Base-by-base conservation (phyloP, 2,113 vertebrate genomes). In the Alectura lathami region DNA sequence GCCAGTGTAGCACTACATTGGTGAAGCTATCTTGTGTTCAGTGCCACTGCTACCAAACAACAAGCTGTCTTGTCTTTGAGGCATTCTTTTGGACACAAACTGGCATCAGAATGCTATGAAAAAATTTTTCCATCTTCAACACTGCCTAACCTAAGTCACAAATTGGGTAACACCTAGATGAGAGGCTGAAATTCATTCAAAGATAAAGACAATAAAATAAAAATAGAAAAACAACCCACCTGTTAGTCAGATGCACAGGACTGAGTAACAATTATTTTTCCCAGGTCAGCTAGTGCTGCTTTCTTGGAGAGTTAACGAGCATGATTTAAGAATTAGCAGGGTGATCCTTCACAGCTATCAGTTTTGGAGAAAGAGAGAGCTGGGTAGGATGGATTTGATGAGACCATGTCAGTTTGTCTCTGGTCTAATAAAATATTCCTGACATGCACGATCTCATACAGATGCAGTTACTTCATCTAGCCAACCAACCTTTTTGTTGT, bases 1-100 rank as follows among this genome's bases (percentile, higher is more conserved):
- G 45, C 16, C 22, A 42, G 40, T 43, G n/a, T 8, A 3, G 27
- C 32, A 18, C 10, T 26, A n/a, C 2, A 0, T 6, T 23, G 16
- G 15, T 64, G 24, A 84, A 48, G 17, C 13, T 23, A 2, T 27
- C 32, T 72, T 72, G 5, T 6, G 66, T 67, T 47, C 3, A 5
- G 20, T 36, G 70, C 20, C 36, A 32, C 20, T 48, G 45, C 7
- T 72, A 42, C 8, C 16, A 89, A 62, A 38, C 0, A 1, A 42
- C 16, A 32, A 36, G 10, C 13, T 57, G 5, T 17, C 12, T 60
- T 48, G 6, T 48, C 38, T 47, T 30, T 6, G 9, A n/a, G 10
- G 43, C 3, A 3, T 63, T 18, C 34, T 11, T 80, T 57, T 68
- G 38, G 27, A 43, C 6, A 53, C n/a, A 16, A 12, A 32, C 6